These are phyloP conservation scores for Heliangelus exortis DNA, from an alignment of 2,797 vertebrate genomes.

Conservation along the genomic window DNA sequence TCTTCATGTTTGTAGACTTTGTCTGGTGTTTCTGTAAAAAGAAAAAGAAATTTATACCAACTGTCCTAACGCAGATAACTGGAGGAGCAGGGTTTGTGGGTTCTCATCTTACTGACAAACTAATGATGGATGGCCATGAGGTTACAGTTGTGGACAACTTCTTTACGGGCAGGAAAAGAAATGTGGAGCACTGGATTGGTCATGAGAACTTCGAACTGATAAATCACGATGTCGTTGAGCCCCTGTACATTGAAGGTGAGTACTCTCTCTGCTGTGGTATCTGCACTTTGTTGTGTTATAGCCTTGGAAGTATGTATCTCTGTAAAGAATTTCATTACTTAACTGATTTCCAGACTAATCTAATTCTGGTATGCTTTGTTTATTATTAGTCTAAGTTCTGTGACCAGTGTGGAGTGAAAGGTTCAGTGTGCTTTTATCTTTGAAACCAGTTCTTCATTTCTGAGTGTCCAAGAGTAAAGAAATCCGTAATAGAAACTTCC, in stretches of 20 bases:
- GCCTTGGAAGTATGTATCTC: background rate
- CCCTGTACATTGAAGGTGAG: conserved; percentile 98
- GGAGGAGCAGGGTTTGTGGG: conserved; percentile 98
- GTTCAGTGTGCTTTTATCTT: background rate
- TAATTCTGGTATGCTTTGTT: background rate
- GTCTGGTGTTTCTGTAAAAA: conserved; percentile 71
- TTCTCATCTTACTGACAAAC: conserved; percentile 97
- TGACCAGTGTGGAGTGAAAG: background rate
- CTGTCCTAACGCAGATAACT: conserved; percentile 82
- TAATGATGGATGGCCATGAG: conserved; percentile 99
- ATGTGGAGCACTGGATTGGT: conserved; percentile 99
- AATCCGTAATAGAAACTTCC: background rate
- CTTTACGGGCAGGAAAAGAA: conserved; percentile 98
- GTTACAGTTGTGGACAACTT: conserved; percentile 99
- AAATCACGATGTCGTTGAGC: conserved; percentile 98
- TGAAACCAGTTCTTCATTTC: background rate
- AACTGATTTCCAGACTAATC: background rate
- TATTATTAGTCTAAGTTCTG: background rate
- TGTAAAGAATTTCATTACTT: background rate
- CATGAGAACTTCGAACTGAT: conserved; percentile 99
- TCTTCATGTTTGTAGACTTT: conserved; percentile 74
- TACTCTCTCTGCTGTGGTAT: background rate
- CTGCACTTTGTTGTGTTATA: background rate
- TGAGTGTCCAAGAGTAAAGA: background rate
- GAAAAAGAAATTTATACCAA: conserved; percentile 72